Evolutionary conservation across 1,140 invertebrate genomes (phyloP), one percentile per base, ranked within the genome.

Genomic region (Pomphorhynchus laevis): DNA sequence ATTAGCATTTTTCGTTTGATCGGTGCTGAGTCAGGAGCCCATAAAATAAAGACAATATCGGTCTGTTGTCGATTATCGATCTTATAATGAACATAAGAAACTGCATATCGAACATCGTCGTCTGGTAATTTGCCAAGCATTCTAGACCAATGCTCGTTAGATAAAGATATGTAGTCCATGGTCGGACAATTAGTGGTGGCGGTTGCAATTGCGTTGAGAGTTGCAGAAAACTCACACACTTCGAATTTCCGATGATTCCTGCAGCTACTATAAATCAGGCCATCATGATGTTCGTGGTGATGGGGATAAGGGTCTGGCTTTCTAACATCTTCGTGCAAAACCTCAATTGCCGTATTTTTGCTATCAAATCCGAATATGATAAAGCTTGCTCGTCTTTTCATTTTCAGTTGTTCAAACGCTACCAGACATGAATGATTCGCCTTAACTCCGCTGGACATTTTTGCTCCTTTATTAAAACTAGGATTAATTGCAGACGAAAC

Each of bases 1-100:
- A 89, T 89, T 65, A 89, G 70, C 79, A 89, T 89, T 70, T 89
- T 89, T 72, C 84, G 82, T 67, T 84, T 86, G 43, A 86, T 73
- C 61, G 76, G 79, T 50, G 79, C 76, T 54, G 71, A 76, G 59
- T 89, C 79, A 21, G 80, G 82, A 65, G 76, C 84, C 60, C 60
- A 43, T 25, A 23, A 25, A 18, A 43, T 25, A 38, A 43, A 43
- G 20, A 33, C 25, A 18, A 43, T 38, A 16, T 43, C 37, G 22
- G 36, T 39, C 27, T 37, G 41, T 20, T 27, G 36, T 21, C 41
- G 36, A 29, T 43, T 37, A 21, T 14, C 12, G n/a, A 37, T 43
- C 14, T 38, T 38, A 39, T 38, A 43, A 20, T 38, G 36, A 14
- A 43, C 31, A 43, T 43, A 36, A 12, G 31, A 27, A 22, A 43